A percentile compares a stretch with the other conserved stretches of the same genome.
phyloP scores from a whole-genome alignment of 2,797 vertebrate species.

The Falco peregrinus region DNA sequence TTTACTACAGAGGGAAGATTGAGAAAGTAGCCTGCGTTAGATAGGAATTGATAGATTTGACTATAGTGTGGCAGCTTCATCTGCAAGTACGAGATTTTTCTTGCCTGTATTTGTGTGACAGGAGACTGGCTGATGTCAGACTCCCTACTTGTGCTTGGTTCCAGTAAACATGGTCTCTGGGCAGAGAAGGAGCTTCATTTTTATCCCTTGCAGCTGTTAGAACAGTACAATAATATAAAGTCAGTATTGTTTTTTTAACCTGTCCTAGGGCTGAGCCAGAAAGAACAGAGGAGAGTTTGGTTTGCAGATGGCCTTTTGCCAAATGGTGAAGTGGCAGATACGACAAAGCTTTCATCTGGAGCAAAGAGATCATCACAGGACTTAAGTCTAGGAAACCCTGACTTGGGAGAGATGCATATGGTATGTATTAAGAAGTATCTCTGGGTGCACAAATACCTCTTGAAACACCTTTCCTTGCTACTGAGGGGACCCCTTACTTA shows the following conservation, averaged over 20 bases:
- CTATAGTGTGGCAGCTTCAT: neutral
- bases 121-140: neutral
- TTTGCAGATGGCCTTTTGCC: constrained; percentile 95
- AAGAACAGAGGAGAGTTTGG: constrained; percentile 93
- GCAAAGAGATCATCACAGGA: constrained; percentile 82
- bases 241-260: constrained; percentile 8
- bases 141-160: neutral
- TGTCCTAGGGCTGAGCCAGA: constrained; percentile 76
- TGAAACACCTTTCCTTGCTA: neutral
- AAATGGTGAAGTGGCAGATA: constrained; percentile 94
- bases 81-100: neutral
- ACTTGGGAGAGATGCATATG: constrained; percentile 21
- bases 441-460: neutral
- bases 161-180: neutral
- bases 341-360: constrained; percentile 83
- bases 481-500: neutral
- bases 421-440: constrained; percentile 33
- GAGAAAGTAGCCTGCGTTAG: neutral
- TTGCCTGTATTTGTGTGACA: neutral
- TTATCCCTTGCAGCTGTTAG: neutral
- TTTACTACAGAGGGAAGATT: neutral
- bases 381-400: constrained; percentile 64
- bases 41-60: neutral
- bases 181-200: neutral
- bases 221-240: neutral